Percentiles rank a stretch among this genome's conserved stretches.
Conservation (phyloP, 2,797 vertebrate genomes). For the Rhabdomys pumilio region DNA sequence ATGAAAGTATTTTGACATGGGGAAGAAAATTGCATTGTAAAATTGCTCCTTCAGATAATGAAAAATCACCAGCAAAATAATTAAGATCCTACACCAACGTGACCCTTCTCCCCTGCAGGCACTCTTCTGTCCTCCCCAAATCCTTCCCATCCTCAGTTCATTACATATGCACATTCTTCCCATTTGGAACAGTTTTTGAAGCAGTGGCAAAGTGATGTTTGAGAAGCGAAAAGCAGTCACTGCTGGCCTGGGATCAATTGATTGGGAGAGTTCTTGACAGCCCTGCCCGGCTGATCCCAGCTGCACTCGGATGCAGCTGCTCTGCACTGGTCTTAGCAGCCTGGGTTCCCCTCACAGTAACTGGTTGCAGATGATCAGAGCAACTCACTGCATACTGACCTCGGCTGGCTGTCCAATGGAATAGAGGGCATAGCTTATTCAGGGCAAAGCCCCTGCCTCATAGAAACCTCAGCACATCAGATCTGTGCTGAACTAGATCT, state of each 20-base stretch:
- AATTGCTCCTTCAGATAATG: conserved; percentile 38
- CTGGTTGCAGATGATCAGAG: conserved; percentile 78
- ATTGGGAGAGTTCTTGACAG: conserved; percentile 70
- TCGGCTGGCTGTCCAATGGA: not conserved
- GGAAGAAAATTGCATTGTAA: conserved; percentile 70
- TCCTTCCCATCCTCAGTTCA: conserved; percentile 3
- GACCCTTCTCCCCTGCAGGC: conserved; percentile 53
- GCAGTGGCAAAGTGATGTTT: conserved; percentile 66
- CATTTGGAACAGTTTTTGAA: conserved; percentile 80
- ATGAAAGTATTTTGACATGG: not conserved
- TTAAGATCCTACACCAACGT: conserved; percentile 3
- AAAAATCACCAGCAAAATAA: conserved; percentile 62
- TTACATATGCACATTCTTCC: conserved; percentile 69
- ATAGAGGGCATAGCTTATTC: conserved; percentile 28
- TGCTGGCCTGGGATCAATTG: conserved; percentile 77
- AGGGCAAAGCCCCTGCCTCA: conserved; percentile 58
- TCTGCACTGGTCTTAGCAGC: conserved; percentile 52
- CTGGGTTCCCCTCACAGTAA: conserved; percentile 71
- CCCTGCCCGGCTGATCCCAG: conserved; percentile 74
- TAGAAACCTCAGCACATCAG: conserved; percentile 62
- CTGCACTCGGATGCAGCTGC: conserved; percentile 53
- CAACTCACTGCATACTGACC: conserved; percentile 59
- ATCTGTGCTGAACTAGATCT: conserved; percentile 32
- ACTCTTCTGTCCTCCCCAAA: not conserved
- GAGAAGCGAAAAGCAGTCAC: conserved; percentile 79